Evolutionary conservation across 2,113 vertebrate species (phyloP).

Genomic region (Ivindomyrus marchei): DNA sequence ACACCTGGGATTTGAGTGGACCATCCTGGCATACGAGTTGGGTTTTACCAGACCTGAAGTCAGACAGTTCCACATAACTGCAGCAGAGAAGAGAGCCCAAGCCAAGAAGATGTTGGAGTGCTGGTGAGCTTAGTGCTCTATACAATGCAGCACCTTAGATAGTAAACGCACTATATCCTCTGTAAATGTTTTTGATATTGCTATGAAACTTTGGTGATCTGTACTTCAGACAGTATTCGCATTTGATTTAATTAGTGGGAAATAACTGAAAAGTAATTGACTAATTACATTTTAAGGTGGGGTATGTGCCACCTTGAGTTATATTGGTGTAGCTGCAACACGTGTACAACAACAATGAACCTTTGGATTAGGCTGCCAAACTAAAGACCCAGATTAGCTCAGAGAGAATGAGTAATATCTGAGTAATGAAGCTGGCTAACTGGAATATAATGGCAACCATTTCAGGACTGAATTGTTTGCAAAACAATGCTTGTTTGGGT

Average conservation of each 20-base stretch:
- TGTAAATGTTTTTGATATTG: background rate
- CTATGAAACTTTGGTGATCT: background rate
- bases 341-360: background rate
- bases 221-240: background rate
- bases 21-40: conserved; percentile 57
- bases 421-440: background rate
- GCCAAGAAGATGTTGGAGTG: conserved; percentile 67
- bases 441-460: background rate
- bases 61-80: conserved; percentile 54
- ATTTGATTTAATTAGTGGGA: background rate
- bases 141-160: background rate
- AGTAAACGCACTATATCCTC: background rate
- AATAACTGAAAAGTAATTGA: background rate
- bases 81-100: conserved; percentile 55
- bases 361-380: background rate
- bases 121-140: conserved; percentile 47
- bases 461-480: background rate
- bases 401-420: background rate
- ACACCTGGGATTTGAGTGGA: conserved; percentile 67
- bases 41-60: conserved; percentile 63
- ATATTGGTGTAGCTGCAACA: background rate
- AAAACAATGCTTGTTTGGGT: background rate
- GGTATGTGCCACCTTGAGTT: background rate
- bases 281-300: background rate
- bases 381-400: background rate